Evolutionary conservation across 2,888 invertebrate genomes (phyloP), one percentile per base, ranked within the genome.

Genomic region (Pseudanteris insignis): DNA sequence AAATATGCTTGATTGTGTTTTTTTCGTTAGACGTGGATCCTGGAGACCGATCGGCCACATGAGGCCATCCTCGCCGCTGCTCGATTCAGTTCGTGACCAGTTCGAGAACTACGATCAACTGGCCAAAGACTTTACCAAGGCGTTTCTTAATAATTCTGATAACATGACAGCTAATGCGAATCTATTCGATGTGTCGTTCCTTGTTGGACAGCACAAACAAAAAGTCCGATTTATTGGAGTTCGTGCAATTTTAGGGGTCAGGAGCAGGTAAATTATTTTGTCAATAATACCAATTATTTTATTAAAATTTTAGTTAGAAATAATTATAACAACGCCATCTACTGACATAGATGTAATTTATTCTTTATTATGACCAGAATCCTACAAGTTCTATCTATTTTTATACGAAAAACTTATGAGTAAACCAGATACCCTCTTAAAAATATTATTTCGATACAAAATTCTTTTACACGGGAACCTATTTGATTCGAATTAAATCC

Each of bases 11-110:
- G 7, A 21, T 43, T 15, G 12, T 15, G 13, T n/a, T n/a, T n/a
- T n/a, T n/a, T n/a, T n/a, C n/a, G n/a, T n/a, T n/a, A 24, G 86
- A 67, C 81, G 86, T 46, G 92, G 92, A 36, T 94, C 94, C 4
- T 95, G 95, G 95, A 86, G 95, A 72, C 95, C 95, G 8, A 94
- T 95, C 65, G 95, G 91, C 40, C 94, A 94, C 80, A 94, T 94
- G 94, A 84, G 95, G 72, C 94, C 95, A 0, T 94, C 94, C 0
- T 94, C 94, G 11, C 95, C 95, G 0, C 85, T 96, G 25, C 83
- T 95, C 67, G 95, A 96, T 81, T 94, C 94, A 2, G 94, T 95
- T 28, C 84, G 94, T 70, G 95, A 95, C 82, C 91, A 93, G 76
- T 95, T 95, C 78, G 95, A 95, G 81, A 93, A 94, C 81, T 94